phyloP scores from a whole-genome alignment of 1,140 invertebrate species.

The Brachionus plicatilis region DNA sequence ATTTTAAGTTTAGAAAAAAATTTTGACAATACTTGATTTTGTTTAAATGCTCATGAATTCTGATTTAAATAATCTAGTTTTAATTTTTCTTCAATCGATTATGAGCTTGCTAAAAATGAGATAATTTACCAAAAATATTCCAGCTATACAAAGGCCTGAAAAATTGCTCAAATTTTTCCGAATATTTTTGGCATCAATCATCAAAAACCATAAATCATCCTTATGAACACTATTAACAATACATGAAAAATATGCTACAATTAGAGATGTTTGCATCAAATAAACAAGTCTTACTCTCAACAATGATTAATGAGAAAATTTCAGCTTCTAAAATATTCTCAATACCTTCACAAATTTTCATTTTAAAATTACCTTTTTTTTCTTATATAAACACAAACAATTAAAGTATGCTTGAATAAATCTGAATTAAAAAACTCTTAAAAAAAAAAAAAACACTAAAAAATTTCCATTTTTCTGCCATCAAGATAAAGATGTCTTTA shows the following conservation, averaged over 20 bases:
- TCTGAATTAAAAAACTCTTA: not conserved
- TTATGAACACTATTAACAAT: not conserved
- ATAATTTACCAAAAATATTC: no score
- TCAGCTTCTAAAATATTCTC: not conserved
- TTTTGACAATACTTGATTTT: no score
- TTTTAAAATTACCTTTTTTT: not conserved
- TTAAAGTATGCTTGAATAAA: not conserved
- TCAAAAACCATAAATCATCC: not conserved
- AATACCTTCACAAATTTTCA: not conserved
- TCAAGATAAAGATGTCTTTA: not conserved
- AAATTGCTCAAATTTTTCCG: not conserved
- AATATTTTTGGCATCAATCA: not conserved
- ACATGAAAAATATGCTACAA: conserved; percentile 18
- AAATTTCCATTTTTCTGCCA: not conserved
- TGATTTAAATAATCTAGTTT: no score
- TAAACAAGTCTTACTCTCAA: not conserved
- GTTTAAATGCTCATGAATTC: no score
- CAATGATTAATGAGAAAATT: not conserved
- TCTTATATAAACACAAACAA: not conserved
- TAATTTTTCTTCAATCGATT: no score
- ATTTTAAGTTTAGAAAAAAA: no score
- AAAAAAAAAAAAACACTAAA: not conserved
- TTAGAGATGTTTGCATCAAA: not conserved
- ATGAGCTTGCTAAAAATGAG: no score
- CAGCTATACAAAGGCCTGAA: not conserved